These are phyloP conservation scores for Apostichopus californicus DNA, from an alignment of 35 echinoderm and acorn worm species.

Conservation along the genomic window DNA sequence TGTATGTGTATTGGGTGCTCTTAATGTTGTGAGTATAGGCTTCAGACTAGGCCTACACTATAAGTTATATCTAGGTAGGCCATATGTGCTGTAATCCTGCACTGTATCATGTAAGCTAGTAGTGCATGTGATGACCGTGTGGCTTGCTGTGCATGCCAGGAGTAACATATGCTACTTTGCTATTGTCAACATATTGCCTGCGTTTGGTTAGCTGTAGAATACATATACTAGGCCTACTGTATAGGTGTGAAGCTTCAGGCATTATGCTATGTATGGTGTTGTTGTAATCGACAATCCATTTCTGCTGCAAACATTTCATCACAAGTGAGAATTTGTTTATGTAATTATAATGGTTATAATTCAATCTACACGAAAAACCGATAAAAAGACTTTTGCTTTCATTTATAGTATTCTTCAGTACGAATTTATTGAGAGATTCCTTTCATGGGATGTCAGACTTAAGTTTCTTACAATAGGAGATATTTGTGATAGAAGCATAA, in stretches of 20 bases:
- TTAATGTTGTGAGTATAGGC: neutral
- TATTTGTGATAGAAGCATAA: conserved; percentile 8
- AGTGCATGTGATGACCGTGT: too few relatives aligned
- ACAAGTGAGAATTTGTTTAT: neutral
- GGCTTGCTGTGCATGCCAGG: too few relatives aligned
- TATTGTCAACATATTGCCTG: too few relatives aligned
- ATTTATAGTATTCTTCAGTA: conserved; percentile 15
- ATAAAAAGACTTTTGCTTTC: neutral
- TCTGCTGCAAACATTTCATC: conserved; percentile 12
- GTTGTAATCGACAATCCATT: conserved; percentile 31
- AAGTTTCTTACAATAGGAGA: conserved; percentile 3
- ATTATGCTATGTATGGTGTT: conserved; percentile 8
- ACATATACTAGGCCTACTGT: neutral
- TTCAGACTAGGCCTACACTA: neutral
- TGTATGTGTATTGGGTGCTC: too few relatives aligned
- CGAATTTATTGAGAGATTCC: neutral
- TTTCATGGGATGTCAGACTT: conserved; percentile 1
- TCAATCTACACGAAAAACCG: neutral
- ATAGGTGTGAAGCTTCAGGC: neutral
- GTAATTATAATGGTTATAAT: neutral
- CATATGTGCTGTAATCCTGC: neutral
- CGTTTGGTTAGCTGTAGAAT: neutral
- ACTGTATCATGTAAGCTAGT: neutral
- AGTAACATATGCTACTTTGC: too few relatives aligned
- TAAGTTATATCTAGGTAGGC: neutral